Conservation (phyloP, 2,797 vertebrate species). For the Emys orbicularis region DNA sequence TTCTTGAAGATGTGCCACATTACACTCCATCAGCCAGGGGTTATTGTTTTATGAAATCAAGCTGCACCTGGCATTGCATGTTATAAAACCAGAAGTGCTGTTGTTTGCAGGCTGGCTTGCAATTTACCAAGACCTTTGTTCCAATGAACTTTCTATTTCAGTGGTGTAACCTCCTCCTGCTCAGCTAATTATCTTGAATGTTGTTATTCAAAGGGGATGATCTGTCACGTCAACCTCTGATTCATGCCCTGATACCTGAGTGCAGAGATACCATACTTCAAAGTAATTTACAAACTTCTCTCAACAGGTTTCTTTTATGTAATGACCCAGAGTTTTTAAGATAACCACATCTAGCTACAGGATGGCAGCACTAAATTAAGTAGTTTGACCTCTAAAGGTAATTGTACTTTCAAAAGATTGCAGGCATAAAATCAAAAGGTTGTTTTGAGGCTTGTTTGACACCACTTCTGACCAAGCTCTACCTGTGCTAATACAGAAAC, state of each 20-base stretch:
- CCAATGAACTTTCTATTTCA: neutral
- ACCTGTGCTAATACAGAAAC: neutral
- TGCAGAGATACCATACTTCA: neutral
- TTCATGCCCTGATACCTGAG: neutral
- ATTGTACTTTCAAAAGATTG: neutral
- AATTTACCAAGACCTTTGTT: neutral
- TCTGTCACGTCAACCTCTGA: neutral
- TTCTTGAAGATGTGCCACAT: conserved; percentile 83
- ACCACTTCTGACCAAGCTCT: neutral
- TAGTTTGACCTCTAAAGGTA: neutral
- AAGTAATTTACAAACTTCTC: neutral
- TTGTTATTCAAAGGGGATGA: accelerated
- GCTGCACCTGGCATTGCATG: conserved; percentile 70
- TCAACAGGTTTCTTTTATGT: neutral
- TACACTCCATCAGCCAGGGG: conserved; percentile 77
- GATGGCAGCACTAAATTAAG: neutral
- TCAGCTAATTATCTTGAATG: neutral
- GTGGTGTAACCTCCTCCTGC: neutral
- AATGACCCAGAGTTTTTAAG: neutral
- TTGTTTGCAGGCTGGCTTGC: neutral
- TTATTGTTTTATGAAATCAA: conserved; percentile 75
- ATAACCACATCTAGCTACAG: neutral
- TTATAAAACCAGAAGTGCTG: conserved; percentile 43
- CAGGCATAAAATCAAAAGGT: neutral
- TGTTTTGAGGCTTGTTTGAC: neutral